phyloP scores from a whole-genome alignment of 53 echinoderm and acorn worm genomes.

The Patiria pectinifera region DNA sequence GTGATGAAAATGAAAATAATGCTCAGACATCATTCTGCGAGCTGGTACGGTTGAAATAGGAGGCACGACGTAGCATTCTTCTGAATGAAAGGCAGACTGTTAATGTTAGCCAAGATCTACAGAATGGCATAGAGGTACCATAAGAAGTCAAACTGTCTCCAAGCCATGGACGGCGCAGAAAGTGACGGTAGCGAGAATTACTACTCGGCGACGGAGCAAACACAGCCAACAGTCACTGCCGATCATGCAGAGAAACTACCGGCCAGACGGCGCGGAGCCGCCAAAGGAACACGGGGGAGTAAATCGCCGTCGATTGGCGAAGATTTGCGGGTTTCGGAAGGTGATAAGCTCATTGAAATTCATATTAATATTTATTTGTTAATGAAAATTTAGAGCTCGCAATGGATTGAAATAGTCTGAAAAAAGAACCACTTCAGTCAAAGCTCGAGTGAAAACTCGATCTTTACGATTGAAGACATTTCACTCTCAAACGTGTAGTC shows the following conservation, averaged over 20 bases:
- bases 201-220: slow-evolving; percentile 34
- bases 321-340: not conserved
- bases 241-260: not conserved
- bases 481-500: too few species aligned
- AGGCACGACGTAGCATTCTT: too few species aligned
- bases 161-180: slow-evolving; percentile 9
- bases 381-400: not conserved
- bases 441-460: too few species aligned
- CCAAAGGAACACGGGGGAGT: not conserved
- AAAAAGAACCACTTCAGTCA: too few species aligned
- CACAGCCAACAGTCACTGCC: not conserved
- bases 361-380: not conserved
- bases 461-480: too few species aligned
- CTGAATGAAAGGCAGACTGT: not conserved
- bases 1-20: not conserved
- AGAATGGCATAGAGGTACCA: not conserved
- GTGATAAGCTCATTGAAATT: not conserved
- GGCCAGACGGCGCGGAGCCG: not conserved
- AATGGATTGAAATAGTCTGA: not conserved
- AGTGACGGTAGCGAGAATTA: slow-evolving; percentile 44
- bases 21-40: too few species aligned
- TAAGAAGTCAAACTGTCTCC: not conserved
- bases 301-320: not conserved
- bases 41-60: too few species aligned
- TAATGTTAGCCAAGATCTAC: not conserved